Conservation (phyloP, 2,888 invertebrate species). For the Sisyra terminalis region DNA sequence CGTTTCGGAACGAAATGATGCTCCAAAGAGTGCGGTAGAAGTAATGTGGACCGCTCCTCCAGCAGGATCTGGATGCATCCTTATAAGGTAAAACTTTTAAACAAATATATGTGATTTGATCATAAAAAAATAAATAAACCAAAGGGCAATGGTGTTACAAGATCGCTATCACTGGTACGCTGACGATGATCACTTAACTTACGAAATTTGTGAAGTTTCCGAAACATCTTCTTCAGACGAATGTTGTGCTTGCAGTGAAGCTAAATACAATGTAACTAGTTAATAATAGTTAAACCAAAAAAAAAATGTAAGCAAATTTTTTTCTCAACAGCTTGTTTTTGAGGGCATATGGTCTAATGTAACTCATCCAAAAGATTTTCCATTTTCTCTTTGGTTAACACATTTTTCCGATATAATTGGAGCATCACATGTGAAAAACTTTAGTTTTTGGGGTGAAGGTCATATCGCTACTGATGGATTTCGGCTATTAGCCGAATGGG, state of each 20-base stretch:
- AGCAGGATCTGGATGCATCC: conserved; percentile 69
- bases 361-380: conserved; percentile 94
- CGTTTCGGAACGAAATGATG: conserved; percentile 60
- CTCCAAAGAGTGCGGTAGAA: conserved; percentile 68
- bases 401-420: conserved; percentile 97
- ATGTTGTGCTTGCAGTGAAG: conserved; percentile 92
- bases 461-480: conserved; percentile 78
- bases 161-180: conserved; percentile 70
- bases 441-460: conserved; percentile 84
- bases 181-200: conserved; percentile 69
- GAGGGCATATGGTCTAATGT: conserved; percentile 91
- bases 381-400: conserved; percentile 74
- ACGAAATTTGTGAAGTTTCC: conserved; percentile 64
- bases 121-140: conserved; percentile 10
- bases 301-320: background rate
- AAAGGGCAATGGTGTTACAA: conserved; percentile 75
- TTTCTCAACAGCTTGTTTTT: conserved; percentile 46
- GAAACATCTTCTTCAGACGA: conserved; percentile 41
- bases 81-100: conserved; percentile 46
- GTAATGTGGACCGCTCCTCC: conserved; percentile 86
- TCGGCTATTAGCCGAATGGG: conserved; percentile 70
- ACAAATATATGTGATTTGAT: too few species aligned
- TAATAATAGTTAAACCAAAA: conserved; percentile 1
- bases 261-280: conserved; percentile 66
- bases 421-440: conserved; percentile 78